Percentiles rank a stretch among this genome's conserved stretches.
These are phyloP conservation scores for Idaea biselata DNA, from an alignment of 2,888 invertebrate genomes.

Conservation along the genomic window DNA sequence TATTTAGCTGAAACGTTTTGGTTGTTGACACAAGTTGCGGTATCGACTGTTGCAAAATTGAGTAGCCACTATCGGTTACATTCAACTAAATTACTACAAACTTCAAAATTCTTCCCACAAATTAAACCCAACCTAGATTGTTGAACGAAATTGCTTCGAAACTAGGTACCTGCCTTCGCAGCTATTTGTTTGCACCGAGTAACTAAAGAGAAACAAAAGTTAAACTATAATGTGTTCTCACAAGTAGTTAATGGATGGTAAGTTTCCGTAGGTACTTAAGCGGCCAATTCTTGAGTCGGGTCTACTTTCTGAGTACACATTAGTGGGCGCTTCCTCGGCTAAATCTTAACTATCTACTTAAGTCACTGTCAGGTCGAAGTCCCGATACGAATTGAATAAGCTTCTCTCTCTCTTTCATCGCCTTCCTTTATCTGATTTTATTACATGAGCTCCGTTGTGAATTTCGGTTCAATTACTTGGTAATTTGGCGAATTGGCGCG, in stretches of 20 bases:
- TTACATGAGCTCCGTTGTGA: slow-evolving; percentile 70
- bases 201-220: slow-evolving; percentile 65
- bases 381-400: slow-evolving; percentile 67
- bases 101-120: slow-evolving; percentile 23
- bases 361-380: slow-evolving; percentile 65
- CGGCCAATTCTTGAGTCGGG: slow-evolving; percentile 68
- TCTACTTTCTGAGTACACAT: slow-evolving; percentile 76
- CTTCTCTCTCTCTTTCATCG: slow-evolving; percentile 49
- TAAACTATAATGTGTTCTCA: slow-evolving; percentile 71
- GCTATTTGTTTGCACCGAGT: slow-evolving; percentile 47
- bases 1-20: slow-evolving; percentile 72
- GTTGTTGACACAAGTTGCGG: slow-evolving; percentile 59
- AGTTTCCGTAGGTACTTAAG: slow-evolving; percentile 74
- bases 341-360: slow-evolving; percentile 77
- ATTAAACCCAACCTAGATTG: slow-evolving; percentile 24
- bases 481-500: slow-evolving; percentile 71
- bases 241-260: slow-evolving; percentile 74
- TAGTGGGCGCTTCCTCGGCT: slow-evolving; percentile 66
- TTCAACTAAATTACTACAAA: slow-evolving; percentile 30
- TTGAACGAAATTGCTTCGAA: slow-evolving; percentile 28
- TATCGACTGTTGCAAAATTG: slow-evolving; percentile 49
- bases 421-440: slow-evolving; percentile 71
- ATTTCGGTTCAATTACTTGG: slow-evolving; percentile 72
- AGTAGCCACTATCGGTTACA: slow-evolving; percentile 27
- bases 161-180: slow-evolving; percentile 33